These are phyloP conservation scores for Palythoa grandis DNA, from an alignment of 92 coral and sea anemone genomes.

Conservation along the genomic window DNA sequence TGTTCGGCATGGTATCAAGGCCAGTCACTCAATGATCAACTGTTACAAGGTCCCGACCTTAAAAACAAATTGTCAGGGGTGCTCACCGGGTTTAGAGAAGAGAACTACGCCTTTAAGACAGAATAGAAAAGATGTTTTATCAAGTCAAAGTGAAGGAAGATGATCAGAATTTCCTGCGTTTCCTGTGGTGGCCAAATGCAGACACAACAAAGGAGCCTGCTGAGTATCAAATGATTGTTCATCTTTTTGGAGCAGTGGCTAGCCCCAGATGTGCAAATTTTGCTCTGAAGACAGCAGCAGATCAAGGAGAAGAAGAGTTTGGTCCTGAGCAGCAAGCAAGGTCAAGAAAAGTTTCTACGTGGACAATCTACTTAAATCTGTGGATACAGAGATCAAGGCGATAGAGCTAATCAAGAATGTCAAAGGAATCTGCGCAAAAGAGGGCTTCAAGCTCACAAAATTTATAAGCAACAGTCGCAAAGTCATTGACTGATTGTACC, in stretches of 20 bases:
- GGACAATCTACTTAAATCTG: slow-evolving; percentile 35
- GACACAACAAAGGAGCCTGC: slow-evolving; percentile 10
- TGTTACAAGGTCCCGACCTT: slow-evolving; percentile 3
- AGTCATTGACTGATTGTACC: slow-evolving; percentile 11
- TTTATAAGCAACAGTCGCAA: slow-evolving; percentile 21
- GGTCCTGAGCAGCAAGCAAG: slow-evolving; percentile 3
- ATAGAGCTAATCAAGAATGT: slow-evolving; percentile 24
- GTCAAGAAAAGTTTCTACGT: slow-evolving; percentile 24
- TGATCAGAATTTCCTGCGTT: slow-evolving; percentile 29
- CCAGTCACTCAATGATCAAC: slow-evolving; percentile 47
- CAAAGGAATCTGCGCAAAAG: slow-evolving; percentile 13
- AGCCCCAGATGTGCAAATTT: slow-evolving; percentile 41
- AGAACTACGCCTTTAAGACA: slow-evolving; percentile 10
- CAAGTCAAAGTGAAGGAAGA: slow-evolving; percentile 41
- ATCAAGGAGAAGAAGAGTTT: slow-evolving; percentile 14
- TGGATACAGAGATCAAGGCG: slow-evolving; percentile 18
- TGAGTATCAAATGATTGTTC: slow-evolving; percentile 43
- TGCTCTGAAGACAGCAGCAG: slow-evolving; percentile 35
- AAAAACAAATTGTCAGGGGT: slow-evolving; percentile 55
- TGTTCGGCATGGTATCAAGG: slow-evolving; percentile 50
- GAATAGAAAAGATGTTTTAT: slow-evolving; percentile 38
- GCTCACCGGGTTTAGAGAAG: slow-evolving; percentile 61
- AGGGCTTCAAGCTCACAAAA: slow-evolving; percentile 40
- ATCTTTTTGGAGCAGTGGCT: slow-evolving; percentile 41
- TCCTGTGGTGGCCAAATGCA: slow-evolving; percentile 36